These are phyloP conservation scores for Scleropages formosus DNA, from an alignment of 2,797 vertebrate genomes.

Conservation along the genomic window DNA sequence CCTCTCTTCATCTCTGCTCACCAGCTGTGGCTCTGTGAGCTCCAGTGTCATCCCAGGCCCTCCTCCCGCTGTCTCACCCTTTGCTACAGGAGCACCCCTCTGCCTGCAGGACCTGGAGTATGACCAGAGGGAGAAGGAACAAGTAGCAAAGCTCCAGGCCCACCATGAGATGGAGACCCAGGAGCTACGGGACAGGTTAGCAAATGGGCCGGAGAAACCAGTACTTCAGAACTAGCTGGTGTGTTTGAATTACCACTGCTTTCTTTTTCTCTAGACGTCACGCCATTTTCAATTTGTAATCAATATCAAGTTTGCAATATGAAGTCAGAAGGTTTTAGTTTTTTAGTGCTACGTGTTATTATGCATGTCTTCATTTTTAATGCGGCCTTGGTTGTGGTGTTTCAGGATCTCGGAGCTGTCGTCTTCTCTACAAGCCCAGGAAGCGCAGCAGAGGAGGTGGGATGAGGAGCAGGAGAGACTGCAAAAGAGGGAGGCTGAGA, in stretches of 20 bases:
- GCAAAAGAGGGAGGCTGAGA: conserved; percentile 48
- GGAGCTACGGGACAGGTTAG: conserved; percentile 67
- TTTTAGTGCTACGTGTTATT: background rate
- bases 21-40: conserved; percentile 64
- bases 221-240: background rate
- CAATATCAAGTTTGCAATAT: background rate
- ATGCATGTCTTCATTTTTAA: background rate
- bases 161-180: conserved; percentile 55
- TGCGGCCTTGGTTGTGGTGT: conserved; percentile 21
- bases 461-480: conserved; percentile 60
- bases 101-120: conserved; percentile 56
- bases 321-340: too few species aligned
- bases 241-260: background rate
- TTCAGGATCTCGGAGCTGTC: conserved; percentile 74
- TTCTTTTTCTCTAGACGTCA: background rate
- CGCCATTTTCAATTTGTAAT: too few species aligned
- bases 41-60: conserved; percentile 44
- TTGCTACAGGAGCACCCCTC: conserved; percentile 46
- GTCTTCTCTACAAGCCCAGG: conserved; percentile 61
- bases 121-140: conserved; percentile 38
- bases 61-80: conserved; percentile 33
- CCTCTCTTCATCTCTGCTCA: conserved; percentile 75
- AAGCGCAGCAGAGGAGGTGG: conserved; percentile 63
- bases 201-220: background rate
- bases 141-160: conserved; percentile 49